These are phyloP conservation scores for Thamnaconus septentrionalis DNA, from an alignment of 2,113 vertebrate species.

Conservation along the genomic window DNA sequence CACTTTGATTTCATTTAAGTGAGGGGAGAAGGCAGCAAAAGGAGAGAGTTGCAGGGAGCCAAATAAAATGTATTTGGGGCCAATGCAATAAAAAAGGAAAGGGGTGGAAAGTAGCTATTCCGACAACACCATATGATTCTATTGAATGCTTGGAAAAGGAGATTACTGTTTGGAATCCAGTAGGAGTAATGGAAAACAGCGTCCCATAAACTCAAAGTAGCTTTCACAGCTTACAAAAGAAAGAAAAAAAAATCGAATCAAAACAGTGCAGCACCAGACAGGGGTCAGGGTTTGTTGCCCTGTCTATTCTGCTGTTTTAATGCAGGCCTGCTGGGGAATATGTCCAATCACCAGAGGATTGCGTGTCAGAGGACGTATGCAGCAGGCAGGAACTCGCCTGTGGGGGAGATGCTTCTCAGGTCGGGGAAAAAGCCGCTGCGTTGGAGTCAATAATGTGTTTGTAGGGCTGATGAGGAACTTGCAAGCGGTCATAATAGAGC, in stretches of 20 bases:
- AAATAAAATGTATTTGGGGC: slow-evolving; percentile 56
- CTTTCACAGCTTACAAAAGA: too few species aligned
- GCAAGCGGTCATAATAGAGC: too few species aligned
- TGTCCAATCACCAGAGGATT: slow-evolving; percentile 50
- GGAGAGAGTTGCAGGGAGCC: slow-evolving; percentile 34
- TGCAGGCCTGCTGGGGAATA: slow-evolving; percentile 44
- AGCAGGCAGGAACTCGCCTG: slow-evolving; percentile 30
- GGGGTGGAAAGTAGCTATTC: slow-evolving; percentile 16
- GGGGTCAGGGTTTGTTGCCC: slow-evolving; percentile 54
- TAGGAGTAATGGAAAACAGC: too few species aligned
- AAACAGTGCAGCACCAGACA: slow-evolving; percentile 4
- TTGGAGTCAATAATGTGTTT: slow-evolving; percentile 12
- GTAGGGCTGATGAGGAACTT: slow-evolving; percentile 8
- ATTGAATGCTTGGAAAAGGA: slow-evolving; percentile 59
- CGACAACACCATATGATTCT: slow-evolving; percentile 51
- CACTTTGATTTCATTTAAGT: slow-evolving; percentile 59
- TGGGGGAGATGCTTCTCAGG: slow-evolving; percentile 41
- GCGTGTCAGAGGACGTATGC: slow-evolving; percentile 43
- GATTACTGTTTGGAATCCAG: slow-evolving; percentile 32
- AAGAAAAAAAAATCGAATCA: too few species aligned
- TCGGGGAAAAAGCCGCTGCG: slow-evolving; percentile 28
- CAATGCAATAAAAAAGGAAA: slow-evolving; percentile 51
- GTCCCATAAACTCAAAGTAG: too few species aligned
- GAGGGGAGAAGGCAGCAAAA: slow-evolving; percentile 45
- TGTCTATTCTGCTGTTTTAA: slow-evolving; percentile 54